Base-by-base conservation (phyloP, 2,888 invertebrate species). In the Druceiella hillmani region DNA sequence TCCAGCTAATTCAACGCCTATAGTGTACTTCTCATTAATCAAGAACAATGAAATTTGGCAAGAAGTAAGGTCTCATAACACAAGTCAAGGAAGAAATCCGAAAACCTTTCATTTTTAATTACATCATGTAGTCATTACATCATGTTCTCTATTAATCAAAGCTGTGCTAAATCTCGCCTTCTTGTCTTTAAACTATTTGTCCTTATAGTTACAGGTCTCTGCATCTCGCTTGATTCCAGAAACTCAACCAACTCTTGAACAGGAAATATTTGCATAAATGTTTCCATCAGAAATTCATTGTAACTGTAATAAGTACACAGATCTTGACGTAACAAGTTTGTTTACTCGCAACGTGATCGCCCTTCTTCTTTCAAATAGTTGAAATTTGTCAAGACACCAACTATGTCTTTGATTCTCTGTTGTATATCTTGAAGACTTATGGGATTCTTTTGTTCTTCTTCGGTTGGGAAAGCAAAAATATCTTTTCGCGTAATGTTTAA, bases 231-330 rank as follows among this genome's bases (percentile, higher is more conserved):
- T 0, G 98, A 88, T 71, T 99, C 99, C 36, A 99, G 67, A 64
- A 92, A 95, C 58, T 98, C 94, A 47, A 94, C 72, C 10, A 98
- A 70, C 66, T 94, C 92, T 45, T 79, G 78, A 2, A 90, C 62
- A 3, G 90, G 82, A 57, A 97, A 94, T 54, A 95, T 75, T 54
- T 93, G 83, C 81, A 95, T 85, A 2, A 99, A 67, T 55, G 85
- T 83, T 50, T 83, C 83, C 88, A 99, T 95, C 10, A 99, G 67
- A 60, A 87, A 99, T 38, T 87, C 84, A 66, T 99, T 99, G 60
- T 99, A 99, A 56, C 91, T 91, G 71, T 97, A 99, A 61, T 95
- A 97, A 15, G 78, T 74, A 55, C 95, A 95, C 33, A 99, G 72
- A 68, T 99, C 97, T 51, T 78, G 78, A 36, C 76, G 75, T 20